phyloP scores from a whole-genome alignment of 2,888 invertebrate genomes.

The Subacronicta megacephala region DNA sequence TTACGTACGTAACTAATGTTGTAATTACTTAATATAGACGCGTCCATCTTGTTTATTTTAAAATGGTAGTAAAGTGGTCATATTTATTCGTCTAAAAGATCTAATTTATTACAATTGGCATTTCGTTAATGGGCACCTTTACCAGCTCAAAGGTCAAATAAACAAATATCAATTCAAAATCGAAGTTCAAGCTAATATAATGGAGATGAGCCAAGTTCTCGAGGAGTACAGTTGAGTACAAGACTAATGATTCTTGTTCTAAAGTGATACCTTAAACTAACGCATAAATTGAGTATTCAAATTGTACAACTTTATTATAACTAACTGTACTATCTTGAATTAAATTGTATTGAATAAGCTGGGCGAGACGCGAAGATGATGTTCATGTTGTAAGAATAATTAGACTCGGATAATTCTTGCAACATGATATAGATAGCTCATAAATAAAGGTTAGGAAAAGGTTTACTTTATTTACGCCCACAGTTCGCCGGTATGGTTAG shows the following conservation, averaged over 20 bases:
- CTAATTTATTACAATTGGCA: no score
- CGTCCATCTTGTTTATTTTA: no score
- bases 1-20: no score
- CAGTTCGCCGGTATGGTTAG: no score
- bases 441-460: no score
- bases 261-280: conserved; percentile 5
- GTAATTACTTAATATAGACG: no score
- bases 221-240: conserved; percentile 8
- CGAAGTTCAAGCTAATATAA: conserved; percentile 11
- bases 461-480: no score
- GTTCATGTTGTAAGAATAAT: neutral
- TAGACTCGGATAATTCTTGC: neutral
- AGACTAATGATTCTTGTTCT: conserved; percentile 9
- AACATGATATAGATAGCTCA: no score
- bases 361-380: neutral
- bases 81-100: no score
- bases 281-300: conserved; percentile 14
- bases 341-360: neutral
- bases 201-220: conserved; percentile 12
- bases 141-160: neutral
- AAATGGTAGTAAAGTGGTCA: no score
- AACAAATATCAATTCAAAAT: neutral
- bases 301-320: conserved; percentile 7
- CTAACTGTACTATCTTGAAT: neutral
- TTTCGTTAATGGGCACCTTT: neutral